phyloP scores from a whole-genome alignment of 2,888 invertebrate genomes.

The Platerodrilus igneus region DNA sequence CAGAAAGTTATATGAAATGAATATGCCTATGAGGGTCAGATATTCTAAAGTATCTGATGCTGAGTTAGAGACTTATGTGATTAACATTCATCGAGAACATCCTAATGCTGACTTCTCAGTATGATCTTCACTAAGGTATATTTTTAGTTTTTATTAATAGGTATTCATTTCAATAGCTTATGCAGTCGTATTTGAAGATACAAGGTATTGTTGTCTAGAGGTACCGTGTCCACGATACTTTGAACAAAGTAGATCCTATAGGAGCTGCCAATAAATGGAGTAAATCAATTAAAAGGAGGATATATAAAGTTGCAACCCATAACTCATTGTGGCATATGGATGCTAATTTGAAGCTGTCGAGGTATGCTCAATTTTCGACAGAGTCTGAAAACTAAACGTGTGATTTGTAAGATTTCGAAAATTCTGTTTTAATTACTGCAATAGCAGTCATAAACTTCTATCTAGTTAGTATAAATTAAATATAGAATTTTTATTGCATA shows the following conservation, averaged over 20 bases:
- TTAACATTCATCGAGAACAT: conserved; percentile 6
- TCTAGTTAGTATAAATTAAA: too few species aligned
- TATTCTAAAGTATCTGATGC: conserved; percentile 6
- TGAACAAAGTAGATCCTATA: conserved; percentile 3
- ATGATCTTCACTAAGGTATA: conserved; percentile 1
- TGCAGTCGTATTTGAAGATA: conserved; percentile 6
- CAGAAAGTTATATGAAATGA: conserved; percentile 6
- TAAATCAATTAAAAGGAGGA: conserved; percentile 9
- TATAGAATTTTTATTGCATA: too few species aligned
- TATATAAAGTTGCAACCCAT: conserved; percentile 9
- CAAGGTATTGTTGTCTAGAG: conserved; percentile 5
- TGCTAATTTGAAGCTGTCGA: conserved; percentile 10
- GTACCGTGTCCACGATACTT: background rate
- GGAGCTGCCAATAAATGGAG: conserved; percentile 12
- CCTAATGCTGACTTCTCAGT: conserved; percentile 9
- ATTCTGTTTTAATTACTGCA: too few species aligned
- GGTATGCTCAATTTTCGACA: too few species aligned
- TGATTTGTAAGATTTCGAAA: too few species aligned
- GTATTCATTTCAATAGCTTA: conserved; percentile 3
- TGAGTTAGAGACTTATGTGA: conserved; percentile 1
- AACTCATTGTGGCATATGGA: conserved; percentile 15
- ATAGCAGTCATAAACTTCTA: too few species aligned
- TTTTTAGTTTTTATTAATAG: background rate
- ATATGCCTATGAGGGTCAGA: conserved; percentile 4
- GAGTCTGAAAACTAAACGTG: too few species aligned